These are phyloP conservation scores for Orthochromis indermauri DNA, from an alignment of 2,113 vertebrate genomes.

Conservation along the genomic window DNA sequence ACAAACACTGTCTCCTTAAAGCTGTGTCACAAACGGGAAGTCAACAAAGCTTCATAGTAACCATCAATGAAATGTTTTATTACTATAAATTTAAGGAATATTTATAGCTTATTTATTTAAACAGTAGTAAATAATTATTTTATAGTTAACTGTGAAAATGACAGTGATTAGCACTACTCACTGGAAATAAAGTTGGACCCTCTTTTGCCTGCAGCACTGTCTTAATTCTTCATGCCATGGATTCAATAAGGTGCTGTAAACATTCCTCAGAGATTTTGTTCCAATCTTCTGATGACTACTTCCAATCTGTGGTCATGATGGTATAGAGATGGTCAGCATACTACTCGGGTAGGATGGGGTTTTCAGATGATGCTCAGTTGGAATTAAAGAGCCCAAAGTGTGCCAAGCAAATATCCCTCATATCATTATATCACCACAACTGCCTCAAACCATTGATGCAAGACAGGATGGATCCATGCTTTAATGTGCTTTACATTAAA, in stretches of 20 bases:
- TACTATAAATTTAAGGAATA: background rate
- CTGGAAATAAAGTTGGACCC: background rate
- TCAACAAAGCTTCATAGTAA: background rate
- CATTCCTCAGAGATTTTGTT: background rate
- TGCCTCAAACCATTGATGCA: background rate
- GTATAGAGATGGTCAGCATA: background rate
- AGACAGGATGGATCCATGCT: background rate
- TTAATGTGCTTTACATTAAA: background rate
- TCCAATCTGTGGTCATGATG: background rate
- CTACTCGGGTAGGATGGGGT: background rate
- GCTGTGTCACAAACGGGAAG: background rate
- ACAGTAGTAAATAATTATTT: background rate
- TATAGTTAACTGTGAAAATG: background rate
- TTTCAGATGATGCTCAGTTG: background rate
- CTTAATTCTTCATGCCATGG: background rate
- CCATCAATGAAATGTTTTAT: background rate
- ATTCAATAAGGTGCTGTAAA: background rate
- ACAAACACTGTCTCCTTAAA: slow-evolving; percentile 2
- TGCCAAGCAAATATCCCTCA: background rate
- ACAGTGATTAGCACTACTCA: background rate
- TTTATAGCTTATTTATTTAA: background rate
- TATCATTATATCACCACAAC: background rate
- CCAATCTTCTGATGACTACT: background rate
- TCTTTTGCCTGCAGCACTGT: background rate
- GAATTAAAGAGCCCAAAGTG: background rate